Evolutionary conservation across 37 sponge, comb jelly and placozoan species (phyloP).

Genomic region (Bolinopsis microptera): DNA sequence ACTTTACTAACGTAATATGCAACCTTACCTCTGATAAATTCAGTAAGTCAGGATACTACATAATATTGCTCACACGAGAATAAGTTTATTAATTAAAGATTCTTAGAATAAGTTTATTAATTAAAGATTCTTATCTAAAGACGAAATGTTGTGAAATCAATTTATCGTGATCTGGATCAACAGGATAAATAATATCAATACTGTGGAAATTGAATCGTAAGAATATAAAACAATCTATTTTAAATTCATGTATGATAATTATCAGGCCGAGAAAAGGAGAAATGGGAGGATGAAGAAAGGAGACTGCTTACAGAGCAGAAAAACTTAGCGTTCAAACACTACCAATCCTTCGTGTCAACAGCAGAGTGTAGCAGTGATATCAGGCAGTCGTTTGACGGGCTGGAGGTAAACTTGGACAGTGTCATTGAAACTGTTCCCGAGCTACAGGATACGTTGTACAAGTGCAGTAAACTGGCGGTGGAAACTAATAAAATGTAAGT

Average conservation of each 20-base stretch:
- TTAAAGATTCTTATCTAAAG: no score
- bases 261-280: conserved; percentile 43
- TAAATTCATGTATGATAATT: no score
- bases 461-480: conserved; percentile 22
- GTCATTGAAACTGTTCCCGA: conserved; percentile 52
- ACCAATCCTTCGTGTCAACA: conserved; percentile 55
- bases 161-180: no score
- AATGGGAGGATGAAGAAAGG: conserved; percentile 58
- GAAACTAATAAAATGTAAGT: conserved; percentile 58
- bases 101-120: no score
- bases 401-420: not conserved
- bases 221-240: no score
- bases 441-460: not conserved
- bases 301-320: conserved; percentile 17
- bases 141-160: no score
- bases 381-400: not conserved
- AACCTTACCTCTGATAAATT: conserved; percentile 48
- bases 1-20: not conserved
- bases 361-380: conserved; percentile 50
- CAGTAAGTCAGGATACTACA: not conserved
- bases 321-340: conserved; percentile 21
- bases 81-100: no score
- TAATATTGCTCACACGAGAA: not conserved
- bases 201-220: no score
- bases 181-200: no score